These are phyloP conservation scores for Tauraco erythrolophus DNA, from an alignment of 2,113 vertebrate genomes.

Conservation along the genomic window DNA sequence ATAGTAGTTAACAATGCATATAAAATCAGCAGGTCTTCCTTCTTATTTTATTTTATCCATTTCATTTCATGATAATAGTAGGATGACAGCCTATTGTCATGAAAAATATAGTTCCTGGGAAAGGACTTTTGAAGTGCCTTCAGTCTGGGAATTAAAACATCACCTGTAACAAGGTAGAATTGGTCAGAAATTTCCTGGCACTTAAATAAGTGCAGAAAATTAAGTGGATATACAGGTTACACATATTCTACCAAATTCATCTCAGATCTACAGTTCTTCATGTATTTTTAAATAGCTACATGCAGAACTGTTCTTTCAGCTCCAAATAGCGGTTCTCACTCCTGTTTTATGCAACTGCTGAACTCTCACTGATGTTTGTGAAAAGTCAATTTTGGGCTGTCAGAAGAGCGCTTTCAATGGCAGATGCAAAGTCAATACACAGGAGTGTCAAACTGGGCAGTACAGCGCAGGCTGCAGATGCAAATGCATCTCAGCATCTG, in stretches of 20 bases:
- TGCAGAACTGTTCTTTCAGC: conserved; percentile 5
- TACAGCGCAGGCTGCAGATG: background rate
- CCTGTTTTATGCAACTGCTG: background rate
- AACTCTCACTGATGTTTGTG: background rate
- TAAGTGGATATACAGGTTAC: background rate
- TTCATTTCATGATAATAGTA: background rate
- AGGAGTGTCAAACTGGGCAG: background rate
- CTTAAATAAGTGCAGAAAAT: background rate
- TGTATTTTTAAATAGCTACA: background rate
- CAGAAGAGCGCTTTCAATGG: background rate
- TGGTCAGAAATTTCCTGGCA: background rate
- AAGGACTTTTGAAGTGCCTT: conserved; percentile 12
- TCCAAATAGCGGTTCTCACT: background rate
- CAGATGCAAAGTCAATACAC: background rate
- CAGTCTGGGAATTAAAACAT: conserved; percentile 34
- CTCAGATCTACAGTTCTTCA: background rate
- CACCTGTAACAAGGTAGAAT: background rate
- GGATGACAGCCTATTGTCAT: background rate
- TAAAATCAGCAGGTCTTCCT: conserved; percentile 11
- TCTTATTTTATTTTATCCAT: conserved; percentile 1
- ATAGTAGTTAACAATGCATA: background rate
- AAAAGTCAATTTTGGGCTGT: background rate
- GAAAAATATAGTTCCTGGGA: background rate
- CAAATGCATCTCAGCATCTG: background rate
- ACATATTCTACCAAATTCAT: background rate